Evolutionary conservation across 2,888 invertebrate species (phyloP), one percentile per base, ranked within the genome.

Genomic region (Neria commutata): DNA sequence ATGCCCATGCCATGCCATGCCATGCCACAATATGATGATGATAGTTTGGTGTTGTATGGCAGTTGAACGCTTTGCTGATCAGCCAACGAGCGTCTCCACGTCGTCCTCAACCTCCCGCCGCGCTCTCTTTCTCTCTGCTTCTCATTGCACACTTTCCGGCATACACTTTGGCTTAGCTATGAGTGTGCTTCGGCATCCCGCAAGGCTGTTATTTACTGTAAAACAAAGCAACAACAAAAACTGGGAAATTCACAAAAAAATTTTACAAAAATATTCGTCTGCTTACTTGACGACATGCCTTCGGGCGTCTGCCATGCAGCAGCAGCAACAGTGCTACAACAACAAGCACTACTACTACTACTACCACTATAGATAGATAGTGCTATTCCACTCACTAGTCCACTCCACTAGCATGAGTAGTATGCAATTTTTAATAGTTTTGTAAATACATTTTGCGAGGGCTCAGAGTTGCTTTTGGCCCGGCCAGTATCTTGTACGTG

Each of bases 281-380:
- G 25, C 45, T 57, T 63, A 19, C 21, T 60, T 62, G 69, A 67
- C 70, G 67, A 69, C 65, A 67, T 66, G 64, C 69, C 64, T 69
- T 61, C 62, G 64, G 46, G 64, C 45, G 19, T 51, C 48, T 14
- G 29, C 49, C 23, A 34, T 33, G 11, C 17, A 47, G 45, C 24
- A 24, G 48, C 51, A n/a, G 8, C 17, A 33, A 40, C 24, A 34
- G 33, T 26, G 19, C 40, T 17, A 21, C 23, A 34, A 24, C 8
- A 29, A 29, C n/a, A n/a, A n/a, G n/a, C n/a, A n/a, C n/a, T n/a
- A n/a, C n/a, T n/a, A n/a, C n/a, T n/a, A n/a, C n/a, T n/a, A n/a
- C n/a, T n/a, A n/a, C n/a, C n/a, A n/a, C n/a, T n/a, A n/a, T n/a
- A n/a, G n/a, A n/a, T n/a, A n/a, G n/a, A n/a, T n/a, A n/a, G n/a